Conservation (phyloP, 92 coral and sea anemone genomes). For the Scolanthus callimorphus region DNA sequence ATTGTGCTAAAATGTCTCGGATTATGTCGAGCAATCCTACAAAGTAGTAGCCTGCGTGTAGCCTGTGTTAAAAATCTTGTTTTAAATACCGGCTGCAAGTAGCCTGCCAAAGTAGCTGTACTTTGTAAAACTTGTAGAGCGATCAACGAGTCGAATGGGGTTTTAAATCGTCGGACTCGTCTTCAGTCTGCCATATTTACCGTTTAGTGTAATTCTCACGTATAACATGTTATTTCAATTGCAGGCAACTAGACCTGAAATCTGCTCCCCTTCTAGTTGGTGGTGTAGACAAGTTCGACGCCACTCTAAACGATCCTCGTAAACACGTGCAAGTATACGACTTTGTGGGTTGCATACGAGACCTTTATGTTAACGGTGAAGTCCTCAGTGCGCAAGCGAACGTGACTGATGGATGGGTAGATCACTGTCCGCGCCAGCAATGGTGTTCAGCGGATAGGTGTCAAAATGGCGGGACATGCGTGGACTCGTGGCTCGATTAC, state of each 20-base stretch:
- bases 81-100: too few species aligned
- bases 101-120: too few species aligned
- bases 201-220: background rate
- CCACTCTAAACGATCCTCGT: slow-evolving; percentile 59
- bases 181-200: too few species aligned
- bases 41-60: too few species aligned
- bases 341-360: slow-evolving; percentile 94
- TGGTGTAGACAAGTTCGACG: slow-evolving; percentile 75
- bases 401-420: slow-evolving; percentile 46
- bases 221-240: background rate
- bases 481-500: slow-evolving; percentile 88
- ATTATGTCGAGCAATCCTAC: too few species aligned
- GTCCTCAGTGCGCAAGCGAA: slow-evolving; percentile 42
- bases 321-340: slow-evolving; percentile 64
- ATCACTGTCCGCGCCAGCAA: slow-evolving; percentile 77
- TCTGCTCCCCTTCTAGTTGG: slow-evolving; percentile 77
- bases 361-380: slow-evolving; percentile 68
- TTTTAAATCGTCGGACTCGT: too few species aligned
- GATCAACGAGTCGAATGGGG: too few species aligned
- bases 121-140: too few species aligned
- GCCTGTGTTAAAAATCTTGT: too few species aligned
- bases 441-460: slow-evolving; percentile 59
- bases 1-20: too few species aligned
- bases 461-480: slow-evolving; percentile 68
- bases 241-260: slow-evolving; percentile 73